Evolutionary conservation across 2,888 invertebrate species (phyloP).

Genomic region (Tachystola acroxantha): DNA sequence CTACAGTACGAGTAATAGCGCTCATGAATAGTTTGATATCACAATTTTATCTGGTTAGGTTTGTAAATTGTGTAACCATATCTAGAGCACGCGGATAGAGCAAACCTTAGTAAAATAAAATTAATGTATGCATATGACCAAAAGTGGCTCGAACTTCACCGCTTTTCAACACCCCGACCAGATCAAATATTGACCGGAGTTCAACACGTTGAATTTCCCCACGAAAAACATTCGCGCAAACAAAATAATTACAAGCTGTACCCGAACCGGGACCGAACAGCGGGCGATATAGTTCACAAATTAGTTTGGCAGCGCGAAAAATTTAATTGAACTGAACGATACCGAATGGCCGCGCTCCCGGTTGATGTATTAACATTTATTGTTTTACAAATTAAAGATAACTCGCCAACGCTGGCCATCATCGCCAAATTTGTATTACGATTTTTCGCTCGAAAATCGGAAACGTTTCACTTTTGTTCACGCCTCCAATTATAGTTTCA

Average conservation of each 20-base stretch:
- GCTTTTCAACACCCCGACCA: constrained; percentile 28
- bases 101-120: background rate
- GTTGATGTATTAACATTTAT: constrained; percentile 75
- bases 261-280: constrained; percentile 46
- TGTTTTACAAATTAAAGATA: constrained; percentile 75
- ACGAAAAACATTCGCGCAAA: constrained; percentile 65
- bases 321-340: constrained; percentile 58
- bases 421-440: constrained; percentile 32
- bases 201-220: constrained; percentile 63
- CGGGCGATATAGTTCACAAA: constrained; percentile 63
- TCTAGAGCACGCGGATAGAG: too few species aligned
- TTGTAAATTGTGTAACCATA: too few species aligned
- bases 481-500: background rate
- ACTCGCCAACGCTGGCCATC: constrained; percentile 34
- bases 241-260: constrained; percentile 56
- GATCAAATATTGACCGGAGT: constrained; percentile 69
- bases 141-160: constrained; percentile 33
- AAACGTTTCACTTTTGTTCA: too few species aligned
- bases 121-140: constrained; percentile 12
- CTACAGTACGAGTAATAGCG: too few species aligned
- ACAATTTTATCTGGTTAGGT: too few species aligned
- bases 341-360: constrained; percentile 36
- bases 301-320: constrained; percentile 63
- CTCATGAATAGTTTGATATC: too few species aligned
- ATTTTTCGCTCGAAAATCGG: constrained; percentile 45